Base-by-base conservation (phyloP, 1,140 invertebrate species). In the Anastatus disparis region DNA sequence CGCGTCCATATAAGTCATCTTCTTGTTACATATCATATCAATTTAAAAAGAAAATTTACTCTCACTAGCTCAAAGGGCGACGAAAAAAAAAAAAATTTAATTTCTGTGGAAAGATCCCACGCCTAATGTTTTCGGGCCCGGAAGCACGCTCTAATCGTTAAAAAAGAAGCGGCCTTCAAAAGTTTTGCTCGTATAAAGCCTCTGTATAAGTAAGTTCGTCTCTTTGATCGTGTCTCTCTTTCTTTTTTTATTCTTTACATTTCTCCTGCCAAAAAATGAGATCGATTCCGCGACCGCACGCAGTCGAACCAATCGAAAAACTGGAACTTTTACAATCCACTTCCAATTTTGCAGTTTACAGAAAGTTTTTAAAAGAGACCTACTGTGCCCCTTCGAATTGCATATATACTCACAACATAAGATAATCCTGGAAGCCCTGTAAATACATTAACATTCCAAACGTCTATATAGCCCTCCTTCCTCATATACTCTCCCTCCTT, bases 381-480 rank as follows among this genome's bases (percentile, higher is more conserved):
- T 50, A 26, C 29, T 50, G 46, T 58, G 55, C 55, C 35, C 55
- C 35, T 38, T 40, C 31, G 55, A 31, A 8, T 35, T n/a, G n/a
- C n/a, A n/a, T n/a, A n/a, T n/a, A n/a, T n/a, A n/a, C n/a, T n/a
- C n/a, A n/a, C n/a, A n/a, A n/a, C n/a, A n/a, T n/a, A n/a, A 35
- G 56, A 61, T 69, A 69, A 69, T 69, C 66, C 66, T 50, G 46
- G 66, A 70, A 63, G 50, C 68, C 58, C 68, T 26, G 48, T 13
- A 31, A 24, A 52, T 13, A 22, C 55, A 52, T 68, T 68, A 68
- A 42, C 55, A 68, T 61, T 50, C 31, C 31, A 9, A 42, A 12
- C 29, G 29, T 20, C 10, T 1, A 48, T 29, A 1, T 22, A n/a
- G 15, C 6, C 15, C 67, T n/a, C n/a, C n/a, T n/a, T n/a, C n/a